phyloP scores from a whole-genome alignment of 2,888 invertebrate species.

The Synanthedon vespiformis region DNA sequence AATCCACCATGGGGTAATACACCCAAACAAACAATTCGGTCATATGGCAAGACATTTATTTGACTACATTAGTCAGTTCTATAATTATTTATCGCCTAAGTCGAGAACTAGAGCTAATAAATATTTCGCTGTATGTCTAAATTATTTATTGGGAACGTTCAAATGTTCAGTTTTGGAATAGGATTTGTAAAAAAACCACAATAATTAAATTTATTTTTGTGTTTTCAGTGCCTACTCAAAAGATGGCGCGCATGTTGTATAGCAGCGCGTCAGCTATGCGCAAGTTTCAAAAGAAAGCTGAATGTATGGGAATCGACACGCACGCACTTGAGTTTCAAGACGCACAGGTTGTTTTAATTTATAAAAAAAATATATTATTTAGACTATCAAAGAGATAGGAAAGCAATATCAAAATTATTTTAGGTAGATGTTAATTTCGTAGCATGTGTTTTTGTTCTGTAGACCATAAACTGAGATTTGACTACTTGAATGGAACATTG shows the following conservation, averaged over 20 bases:
- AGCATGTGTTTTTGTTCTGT: too few relatives aligned
- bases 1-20: conserved; percentile 86
- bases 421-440: too few relatives aligned
- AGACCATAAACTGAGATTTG: too few relatives aligned
- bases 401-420: neutral
- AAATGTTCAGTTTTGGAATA: too few relatives aligned
- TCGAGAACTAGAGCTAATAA: neutral
- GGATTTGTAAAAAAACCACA: too few relatives aligned
- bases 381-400: neutral
- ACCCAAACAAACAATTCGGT: neutral
- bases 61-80: too few relatives aligned
- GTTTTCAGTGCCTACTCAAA: conserved; percentile 87
- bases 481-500: too few relatives aligned
- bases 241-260: conserved; percentile 90
- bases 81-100: too few relatives aligned
- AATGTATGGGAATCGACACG: conserved; percentile 90
- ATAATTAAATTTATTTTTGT: too few relatives aligned
- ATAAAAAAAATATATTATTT: neutral
- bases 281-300: conserved; percentile 85
- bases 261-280: conserved; percentile 92
- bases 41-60: neutral
- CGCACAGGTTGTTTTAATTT: conserved; percentile 68
- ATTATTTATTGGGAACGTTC: neutral
- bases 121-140: neutral
- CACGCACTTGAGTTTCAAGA: conserved; percentile 85